Evolutionary conservation across 2,113 vertebrate genomes (phyloP).

Genomic region (Vidua chalybeata): DNA sequence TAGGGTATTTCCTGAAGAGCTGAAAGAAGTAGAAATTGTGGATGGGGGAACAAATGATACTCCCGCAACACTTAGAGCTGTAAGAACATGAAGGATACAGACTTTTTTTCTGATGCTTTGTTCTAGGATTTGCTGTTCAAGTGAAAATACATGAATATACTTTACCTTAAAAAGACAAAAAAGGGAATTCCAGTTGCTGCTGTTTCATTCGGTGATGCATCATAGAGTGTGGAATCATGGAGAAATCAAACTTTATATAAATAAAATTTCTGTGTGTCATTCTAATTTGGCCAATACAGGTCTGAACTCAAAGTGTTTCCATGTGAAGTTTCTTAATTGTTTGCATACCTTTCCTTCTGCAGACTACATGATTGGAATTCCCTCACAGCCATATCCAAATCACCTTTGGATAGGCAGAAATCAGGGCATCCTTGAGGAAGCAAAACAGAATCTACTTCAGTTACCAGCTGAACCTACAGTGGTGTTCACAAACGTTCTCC

Average conservation of each 20-base stretch:
- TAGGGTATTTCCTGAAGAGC: neutral
- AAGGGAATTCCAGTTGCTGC: neutral
- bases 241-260: neutral
- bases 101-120: neutral
- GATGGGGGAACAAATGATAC: neutral
- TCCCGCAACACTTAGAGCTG: neutral
- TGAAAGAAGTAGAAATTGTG: neutral
- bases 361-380: neutral
- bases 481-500: neutral
- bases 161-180: constrained; percentile 1
- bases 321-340: neutral
- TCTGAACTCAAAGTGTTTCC: neutral
- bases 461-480: neutral
- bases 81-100: neutral
- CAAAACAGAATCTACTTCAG: neutral
- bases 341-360: neutral
- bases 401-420: neutral
- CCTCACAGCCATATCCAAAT: neutral
- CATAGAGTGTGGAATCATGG: neutral
- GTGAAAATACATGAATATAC: neutral
- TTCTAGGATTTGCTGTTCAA: constrained; percentile 27
- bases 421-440: neutral
- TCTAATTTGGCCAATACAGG: neutral
- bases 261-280: neutral
- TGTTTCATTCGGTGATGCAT: neutral